These are phyloP conservation scores for Enoplosus armatus DNA, from an alignment of 2,797 vertebrate species.

Conservation along the genomic window DNA sequence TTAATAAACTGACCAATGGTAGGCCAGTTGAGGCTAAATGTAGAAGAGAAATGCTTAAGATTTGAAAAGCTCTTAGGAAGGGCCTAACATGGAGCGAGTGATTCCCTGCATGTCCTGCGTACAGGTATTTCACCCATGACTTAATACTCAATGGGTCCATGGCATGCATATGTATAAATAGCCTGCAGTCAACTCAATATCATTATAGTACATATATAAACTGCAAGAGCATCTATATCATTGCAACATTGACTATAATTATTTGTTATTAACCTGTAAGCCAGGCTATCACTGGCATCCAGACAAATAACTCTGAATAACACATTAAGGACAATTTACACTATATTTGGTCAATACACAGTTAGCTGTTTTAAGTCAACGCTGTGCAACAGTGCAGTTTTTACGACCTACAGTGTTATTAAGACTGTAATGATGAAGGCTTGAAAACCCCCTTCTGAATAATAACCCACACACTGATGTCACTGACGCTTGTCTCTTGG, in stretches of 20 bases:
- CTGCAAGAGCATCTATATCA: not conserved
- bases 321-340: constrained; percentile 9
- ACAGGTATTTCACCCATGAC: constrained; percentile 18
- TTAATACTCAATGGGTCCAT: not conserved
- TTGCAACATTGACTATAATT: not conserved
- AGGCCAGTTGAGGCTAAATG: not conserved
- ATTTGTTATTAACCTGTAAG: not conserved
- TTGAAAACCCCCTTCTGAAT: constrained; percentile 31
- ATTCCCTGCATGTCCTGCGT: not conserved
- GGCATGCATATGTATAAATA: constrained; percentile 21
- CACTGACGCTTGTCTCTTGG: constrained; percentile 38
- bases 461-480: constrained; percentile 42
- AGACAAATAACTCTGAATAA: constrained; percentile 11
- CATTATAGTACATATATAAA: not conserved
- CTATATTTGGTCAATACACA: not conserved
- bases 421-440: constrained; percentile 33
- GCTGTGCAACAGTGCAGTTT: not conserved
- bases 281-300: not conserved
- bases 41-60: not conserved
- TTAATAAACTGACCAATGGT: not conserved
- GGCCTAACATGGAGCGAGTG: not conserved
- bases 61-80: not conserved
- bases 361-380: constrained; percentile 10
- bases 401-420: constrained; percentile 24
- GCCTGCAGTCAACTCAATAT: constrained; percentile 4